phyloP scores from a whole-genome alignment of 2,113 vertebrate genomes.

The Rutilus rutilus region DNA sequence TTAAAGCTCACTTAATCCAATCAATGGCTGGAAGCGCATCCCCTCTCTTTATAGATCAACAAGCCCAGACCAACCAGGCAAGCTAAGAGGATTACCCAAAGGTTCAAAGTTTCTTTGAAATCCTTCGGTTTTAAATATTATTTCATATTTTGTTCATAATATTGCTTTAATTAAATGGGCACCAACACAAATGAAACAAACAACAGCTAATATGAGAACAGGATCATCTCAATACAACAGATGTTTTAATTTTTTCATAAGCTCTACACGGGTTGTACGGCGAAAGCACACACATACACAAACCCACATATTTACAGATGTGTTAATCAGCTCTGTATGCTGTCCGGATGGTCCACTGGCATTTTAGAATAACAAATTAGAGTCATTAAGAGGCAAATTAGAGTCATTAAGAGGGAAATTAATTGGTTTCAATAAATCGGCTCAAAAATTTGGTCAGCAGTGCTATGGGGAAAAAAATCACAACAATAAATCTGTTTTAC shows the following conservation, averaged over 20 bases:
- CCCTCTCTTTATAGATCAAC: slow-evolving; percentile 63
- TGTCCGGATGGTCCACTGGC: background rate
- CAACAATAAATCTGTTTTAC: slow-evolving; percentile 8
- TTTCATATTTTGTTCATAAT: slow-evolving; percentile 73
- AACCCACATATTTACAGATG: slow-evolving; percentile 2
- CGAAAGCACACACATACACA: slow-evolving; percentile 25
- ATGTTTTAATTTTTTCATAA: slow-evolving; percentile 46
- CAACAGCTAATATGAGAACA: slow-evolving; percentile 32
- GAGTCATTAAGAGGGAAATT: slow-evolving; percentile 43
- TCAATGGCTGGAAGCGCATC: slow-evolving; percentile 65
- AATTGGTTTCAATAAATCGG: slow-evolving; percentile 43
- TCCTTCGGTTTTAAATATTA: slow-evolving; percentile 75
- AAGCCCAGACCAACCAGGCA: slow-evolving; percentile 62
- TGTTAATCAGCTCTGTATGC: slow-evolving; percentile 24
- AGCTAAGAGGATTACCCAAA: slow-evolving; percentile 78
- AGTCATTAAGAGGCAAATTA: slow-evolving; percentile 46
- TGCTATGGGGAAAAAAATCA: slow-evolving; percentile 10
- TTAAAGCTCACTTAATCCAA: slow-evolving; percentile 69
- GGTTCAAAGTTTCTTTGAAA: slow-evolving; percentile 83
- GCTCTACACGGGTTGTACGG: slow-evolving; percentile 13
- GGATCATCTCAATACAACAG: slow-evolving; percentile 38
- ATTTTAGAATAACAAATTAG: slow-evolving; percentile 31
- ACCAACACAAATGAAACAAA: slow-evolving; percentile 41
- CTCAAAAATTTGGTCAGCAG: slow-evolving; percentile 19
- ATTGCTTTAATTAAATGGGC: slow-evolving; percentile 76